Evolutionary conservation across 2,113 vertebrate genomes (phyloP).

Genomic region (Gymnobelideus leadbeateri): DNA sequence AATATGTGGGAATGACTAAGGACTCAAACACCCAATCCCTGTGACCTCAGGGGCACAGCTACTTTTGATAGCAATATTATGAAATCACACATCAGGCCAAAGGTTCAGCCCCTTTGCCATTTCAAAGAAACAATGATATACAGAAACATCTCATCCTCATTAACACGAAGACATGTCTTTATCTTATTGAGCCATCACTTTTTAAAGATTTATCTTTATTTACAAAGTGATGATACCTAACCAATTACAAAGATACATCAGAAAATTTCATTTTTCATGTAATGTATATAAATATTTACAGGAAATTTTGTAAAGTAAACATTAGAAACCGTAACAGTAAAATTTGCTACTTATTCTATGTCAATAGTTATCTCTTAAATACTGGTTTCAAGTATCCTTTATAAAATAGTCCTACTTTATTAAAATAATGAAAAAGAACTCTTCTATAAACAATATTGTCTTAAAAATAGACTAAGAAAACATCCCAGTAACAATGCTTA

Average conservation of each 20-base stretch:
- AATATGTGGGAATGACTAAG: background rate
- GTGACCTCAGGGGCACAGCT: background rate
- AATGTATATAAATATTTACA: conserved; percentile 90
- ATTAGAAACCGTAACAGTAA: conserved; percentile 84
- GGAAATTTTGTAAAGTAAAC: conserved; percentile 84
- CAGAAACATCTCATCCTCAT: conserved; percentile 31
- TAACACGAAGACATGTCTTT: background rate
- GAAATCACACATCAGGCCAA: background rate
- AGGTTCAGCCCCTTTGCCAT: background rate
- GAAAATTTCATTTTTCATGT: conserved; percentile 80
- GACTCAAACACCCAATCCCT: background rate
- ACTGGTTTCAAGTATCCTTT: conserved; percentile 83
- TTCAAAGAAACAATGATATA: conserved; percentile 24
- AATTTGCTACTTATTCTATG: conserved; percentile 80
- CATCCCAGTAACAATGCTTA: conserved; percentile 69
- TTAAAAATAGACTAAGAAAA: conserved; percentile 78
- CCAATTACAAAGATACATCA: conserved; percentile 80
- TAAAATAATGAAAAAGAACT: conserved; percentile 81
- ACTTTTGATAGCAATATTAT: background rate
- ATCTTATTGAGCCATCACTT: conserved; percentile 42
- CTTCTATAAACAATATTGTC: conserved; percentile 83
- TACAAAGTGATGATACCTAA: conserved; percentile 83
- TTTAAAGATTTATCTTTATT: conserved; percentile 86
- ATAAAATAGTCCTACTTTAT: conserved; percentile 81
- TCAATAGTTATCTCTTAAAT: conserved; percentile 82